Conservation (phyloP, 2,797 vertebrate genomes). For the Sebastes glaucus region DNA sequence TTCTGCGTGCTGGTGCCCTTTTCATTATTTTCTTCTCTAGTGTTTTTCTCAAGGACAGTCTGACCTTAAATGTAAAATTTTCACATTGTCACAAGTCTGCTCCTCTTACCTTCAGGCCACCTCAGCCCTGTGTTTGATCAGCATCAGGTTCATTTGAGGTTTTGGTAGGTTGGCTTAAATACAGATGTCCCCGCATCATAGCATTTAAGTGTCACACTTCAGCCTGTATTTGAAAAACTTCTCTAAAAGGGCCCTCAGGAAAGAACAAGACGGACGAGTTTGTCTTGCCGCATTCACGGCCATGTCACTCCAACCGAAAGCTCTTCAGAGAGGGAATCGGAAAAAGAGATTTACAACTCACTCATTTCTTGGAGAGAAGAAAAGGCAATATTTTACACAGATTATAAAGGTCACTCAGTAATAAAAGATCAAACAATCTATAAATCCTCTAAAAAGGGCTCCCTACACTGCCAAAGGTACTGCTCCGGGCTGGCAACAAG, state of each 20-base stretch:
- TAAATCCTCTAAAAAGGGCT: slow-evolving; percentile 3
- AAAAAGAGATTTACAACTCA: background rate
- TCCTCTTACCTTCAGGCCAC: slow-evolving; percentile 7
- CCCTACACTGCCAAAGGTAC: background rate
- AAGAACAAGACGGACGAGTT: slow-evolving; percentile 15
- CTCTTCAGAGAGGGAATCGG: background rate
- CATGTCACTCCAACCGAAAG: slow-evolving; percentile 17
- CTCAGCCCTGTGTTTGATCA: slow-evolving; percentile 2
- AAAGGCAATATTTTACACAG: background rate
- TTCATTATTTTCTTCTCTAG: no score
- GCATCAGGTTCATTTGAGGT: background rate
- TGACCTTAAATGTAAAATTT: background rate
- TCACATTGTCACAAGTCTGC: background rate
- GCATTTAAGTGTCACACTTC: slow-evolving; percentile 8
- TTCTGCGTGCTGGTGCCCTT: no score
- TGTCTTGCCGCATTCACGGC: slow-evolving; percentile 10
- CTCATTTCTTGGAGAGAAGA: background rate
- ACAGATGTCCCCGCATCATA: slow-evolving; percentile 9
- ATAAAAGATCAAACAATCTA: slow-evolving; percentile 36
- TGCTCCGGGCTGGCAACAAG: background rate
- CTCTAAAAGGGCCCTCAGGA: background rate
- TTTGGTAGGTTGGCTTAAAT: slow-evolving; percentile 11
- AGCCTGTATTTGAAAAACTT: slow-evolving; percentile 15
- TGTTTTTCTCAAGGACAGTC: background rate
- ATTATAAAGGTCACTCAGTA: slow-evolving; percentile 28